Evolutionary conservation across 2,113 vertebrate species (phyloP).

Genomic region (Aramus guarauna): DNA sequence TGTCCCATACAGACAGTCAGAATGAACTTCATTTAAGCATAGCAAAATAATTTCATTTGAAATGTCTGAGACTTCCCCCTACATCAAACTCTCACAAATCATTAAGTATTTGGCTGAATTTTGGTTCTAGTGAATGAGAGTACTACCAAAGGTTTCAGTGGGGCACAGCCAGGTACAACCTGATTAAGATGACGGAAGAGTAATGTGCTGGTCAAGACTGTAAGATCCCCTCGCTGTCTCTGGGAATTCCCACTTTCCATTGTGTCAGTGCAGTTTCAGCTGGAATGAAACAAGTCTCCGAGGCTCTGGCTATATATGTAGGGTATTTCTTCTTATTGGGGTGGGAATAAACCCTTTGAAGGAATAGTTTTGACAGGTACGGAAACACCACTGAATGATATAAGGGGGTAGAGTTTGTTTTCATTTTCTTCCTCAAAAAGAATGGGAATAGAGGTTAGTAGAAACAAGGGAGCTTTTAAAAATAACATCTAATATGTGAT

Average conservation of each 20-base stretch:
- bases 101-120: neutral
- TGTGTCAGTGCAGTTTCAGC: neutral
- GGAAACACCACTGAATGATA: neutral
- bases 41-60: neutral
- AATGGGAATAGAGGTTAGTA: neutral
- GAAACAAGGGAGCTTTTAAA: conserved; percentile 10
- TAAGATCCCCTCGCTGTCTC: neutral
- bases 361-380: neutral
- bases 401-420: neutral
- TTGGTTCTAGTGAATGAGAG: neutral
- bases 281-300: neutral
- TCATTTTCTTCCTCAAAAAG: neutral
- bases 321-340: neutral
- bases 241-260: neutral
- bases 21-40: neutral
- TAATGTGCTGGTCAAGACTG: neutral
- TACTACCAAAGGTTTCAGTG: neutral
- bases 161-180: neutral
- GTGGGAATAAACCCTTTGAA: neutral
- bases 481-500: neutral
- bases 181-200: neutral
- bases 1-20: neutral
- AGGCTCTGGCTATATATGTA: neutral
- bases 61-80: neutral
- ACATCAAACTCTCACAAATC: neutral